Evolutionary conservation across 1,140 invertebrate genomes (phyloP).

Genomic region (Phortica variegata): DNA sequence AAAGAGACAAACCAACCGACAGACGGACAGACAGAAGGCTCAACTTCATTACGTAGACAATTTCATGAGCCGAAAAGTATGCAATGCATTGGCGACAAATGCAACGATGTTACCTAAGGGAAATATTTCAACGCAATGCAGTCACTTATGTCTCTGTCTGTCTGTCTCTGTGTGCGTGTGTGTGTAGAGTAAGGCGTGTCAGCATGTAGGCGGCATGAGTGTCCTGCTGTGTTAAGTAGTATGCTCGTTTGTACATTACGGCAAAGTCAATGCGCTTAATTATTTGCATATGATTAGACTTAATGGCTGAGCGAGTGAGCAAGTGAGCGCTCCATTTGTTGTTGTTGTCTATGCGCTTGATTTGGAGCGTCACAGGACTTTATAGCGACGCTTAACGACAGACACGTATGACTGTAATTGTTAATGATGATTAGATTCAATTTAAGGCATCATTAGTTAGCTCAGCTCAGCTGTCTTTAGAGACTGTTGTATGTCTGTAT

Average conservation of each 20-base stretch:
- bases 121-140: slow-evolving; percentile 38
- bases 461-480: slow-evolving; percentile 33
- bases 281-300: slow-evolving; percentile 57
- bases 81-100: slow-evolving; percentile 24
- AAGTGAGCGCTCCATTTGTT: slow-evolving; percentile 26
- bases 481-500: slow-evolving; percentile 22
- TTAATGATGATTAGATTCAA: slow-evolving; percentile 58
- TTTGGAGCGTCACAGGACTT: slow-evolving; percentile 40
- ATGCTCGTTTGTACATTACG: no score
- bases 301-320: slow-evolving; percentile 40
- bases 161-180: slow-evolving; percentile 4
- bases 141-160: slow-evolving; percentile 3
- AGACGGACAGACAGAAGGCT: no score
- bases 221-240: no score
- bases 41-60: no score
- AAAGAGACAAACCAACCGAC: not conserved
- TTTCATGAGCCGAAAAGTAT: slow-evolving; percentile 28
- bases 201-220: no score
- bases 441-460: slow-evolving; percentile 56
- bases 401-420: slow-evolving; percentile 35
- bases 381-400: slow-evolving; percentile 23
- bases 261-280: slow-evolving; percentile 49
- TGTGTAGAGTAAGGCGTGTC: slow-evolving; percentile 20
- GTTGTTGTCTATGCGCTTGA: slow-evolving; percentile 5
- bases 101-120: slow-evolving; percentile 40